Evolutionary conservation across 2,888 invertebrate genomes (phyloP).

Genomic region (Thecocarcelia acutangulata): DNA sequence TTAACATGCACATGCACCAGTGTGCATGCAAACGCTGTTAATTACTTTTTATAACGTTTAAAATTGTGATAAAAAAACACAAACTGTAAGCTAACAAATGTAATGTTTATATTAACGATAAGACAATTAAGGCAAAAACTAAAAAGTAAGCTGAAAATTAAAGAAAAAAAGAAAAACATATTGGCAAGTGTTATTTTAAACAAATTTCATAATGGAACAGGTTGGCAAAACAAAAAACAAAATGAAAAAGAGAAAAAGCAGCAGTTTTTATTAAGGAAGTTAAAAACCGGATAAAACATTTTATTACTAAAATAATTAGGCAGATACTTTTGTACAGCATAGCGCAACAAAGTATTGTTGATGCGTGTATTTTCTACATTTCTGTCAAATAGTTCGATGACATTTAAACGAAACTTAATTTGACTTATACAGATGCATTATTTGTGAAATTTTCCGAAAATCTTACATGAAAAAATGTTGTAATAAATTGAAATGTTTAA

Average conservation of each 20-base stretch:
- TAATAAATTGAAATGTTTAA: too few species aligned
- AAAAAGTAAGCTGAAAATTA: not conserved
- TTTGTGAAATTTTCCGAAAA: too few species aligned
- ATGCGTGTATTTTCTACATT: too few species aligned
- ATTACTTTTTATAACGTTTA: constrained; percentile 52
- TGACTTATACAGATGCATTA: too few species aligned
- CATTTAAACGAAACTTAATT: too few species aligned
- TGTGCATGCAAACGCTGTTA: constrained; percentile 50
- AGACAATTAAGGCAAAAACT: constrained; percentile 53
- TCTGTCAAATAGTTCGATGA: too few species aligned
- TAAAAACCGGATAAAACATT: constrained; percentile 49
- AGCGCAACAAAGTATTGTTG: too few species aligned
- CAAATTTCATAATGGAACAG: constrained; percentile 45
- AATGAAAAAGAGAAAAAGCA: not conserved
- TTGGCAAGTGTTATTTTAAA: constrained; percentile 55
- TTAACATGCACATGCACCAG: not conserved
- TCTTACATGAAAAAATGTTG: too few species aligned
- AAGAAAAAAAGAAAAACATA: not conserved
- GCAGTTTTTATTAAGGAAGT: constrained; percentile 26
- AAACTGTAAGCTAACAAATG: constrained; percentile 42
- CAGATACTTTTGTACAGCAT: not conserved
- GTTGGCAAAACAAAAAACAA: not conserved
- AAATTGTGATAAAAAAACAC: constrained; percentile 43
- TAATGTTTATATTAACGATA: constrained; percentile 61
- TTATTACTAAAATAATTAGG: not conserved